These are phyloP conservation scores for Leptocoma aspasia DNA, from an alignment of 2,113 vertebrate genomes.

Conservation along the genomic window DNA sequence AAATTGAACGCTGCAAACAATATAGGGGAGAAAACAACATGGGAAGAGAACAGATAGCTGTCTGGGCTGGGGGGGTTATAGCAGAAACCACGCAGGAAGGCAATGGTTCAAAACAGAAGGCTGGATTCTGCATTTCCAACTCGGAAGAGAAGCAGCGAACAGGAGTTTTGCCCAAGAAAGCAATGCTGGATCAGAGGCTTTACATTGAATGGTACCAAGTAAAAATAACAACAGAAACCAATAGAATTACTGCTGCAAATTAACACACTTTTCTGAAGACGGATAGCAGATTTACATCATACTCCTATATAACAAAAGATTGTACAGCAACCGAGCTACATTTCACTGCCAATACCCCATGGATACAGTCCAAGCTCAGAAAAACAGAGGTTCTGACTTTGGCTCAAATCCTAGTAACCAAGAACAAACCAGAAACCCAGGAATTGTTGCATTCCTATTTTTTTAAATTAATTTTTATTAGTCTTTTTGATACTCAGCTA, in stretches of 20 bases:
- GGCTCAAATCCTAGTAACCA: slow-evolving; percentile 50
- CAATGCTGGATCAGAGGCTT: not conserved
- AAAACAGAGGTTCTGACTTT: slow-evolving; percentile 41
- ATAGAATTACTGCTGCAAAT: slow-evolving; percentile 53
- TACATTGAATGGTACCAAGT: not conserved
- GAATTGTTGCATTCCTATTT: slow-evolving; percentile 77
- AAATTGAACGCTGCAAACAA: slow-evolving; percentile 50
- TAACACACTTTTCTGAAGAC: slow-evolving; percentile 57
- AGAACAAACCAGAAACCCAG: slow-evolving; percentile 59
- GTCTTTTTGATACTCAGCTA: slow-evolving; percentile 59
- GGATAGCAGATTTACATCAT: slow-evolving; percentile 38
- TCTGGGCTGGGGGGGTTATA: not conserved
- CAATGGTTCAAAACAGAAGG: not conserved
- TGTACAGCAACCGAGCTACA: slow-evolving; percentile 34
- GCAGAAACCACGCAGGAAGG: not conserved
- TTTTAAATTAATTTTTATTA: slow-evolving; percentile 4
- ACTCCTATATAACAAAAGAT: slow-evolving; percentile 35
- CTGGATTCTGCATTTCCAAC: not conserved
- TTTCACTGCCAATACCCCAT: slow-evolving; percentile 44
- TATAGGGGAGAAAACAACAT: slow-evolving; percentile 28
- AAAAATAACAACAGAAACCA: slow-evolving; percentile 36
- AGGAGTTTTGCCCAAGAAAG: not conserved
- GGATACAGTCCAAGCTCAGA: slow-evolving; percentile 48
- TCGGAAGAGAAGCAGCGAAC: not conserved
- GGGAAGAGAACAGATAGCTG: slow-evolving; percentile 9